Conservation (phyloP, 2,113 vertebrate species). For the Gyps fulvus region DNA sequence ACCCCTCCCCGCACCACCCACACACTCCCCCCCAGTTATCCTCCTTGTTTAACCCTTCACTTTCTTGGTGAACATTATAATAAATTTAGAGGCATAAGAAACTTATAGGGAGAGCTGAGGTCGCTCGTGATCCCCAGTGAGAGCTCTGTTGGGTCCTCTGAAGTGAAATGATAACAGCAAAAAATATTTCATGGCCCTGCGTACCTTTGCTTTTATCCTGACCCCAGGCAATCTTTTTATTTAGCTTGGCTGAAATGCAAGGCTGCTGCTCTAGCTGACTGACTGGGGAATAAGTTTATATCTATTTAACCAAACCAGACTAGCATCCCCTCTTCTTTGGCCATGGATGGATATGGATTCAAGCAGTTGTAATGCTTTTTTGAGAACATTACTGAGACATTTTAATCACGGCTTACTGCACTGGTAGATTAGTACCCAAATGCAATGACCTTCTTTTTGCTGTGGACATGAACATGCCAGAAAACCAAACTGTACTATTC, state of each 20-base stretch:
- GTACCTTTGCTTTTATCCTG: slow-evolving; percentile 65
- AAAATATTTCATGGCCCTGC: slow-evolving; percentile 42
- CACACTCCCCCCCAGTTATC: not conserved
- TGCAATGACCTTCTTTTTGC: slow-evolving; percentile 33
- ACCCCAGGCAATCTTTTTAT: slow-evolving; percentile 61
- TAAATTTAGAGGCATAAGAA: not conserved
- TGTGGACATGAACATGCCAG: slow-evolving; percentile 36
- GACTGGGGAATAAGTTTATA: slow-evolving; percentile 41
- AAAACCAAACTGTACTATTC: slow-evolving; percentile 29
- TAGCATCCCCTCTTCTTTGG: slow-evolving; percentile 4
- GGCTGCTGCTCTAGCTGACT: slow-evolving; percentile 41
- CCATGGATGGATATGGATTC: slow-evolving; percentile 43
- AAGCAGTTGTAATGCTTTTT: slow-evolving; percentile 40
- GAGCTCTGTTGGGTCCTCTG: not conserved
- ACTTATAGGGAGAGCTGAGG: slow-evolving; percentile 23
- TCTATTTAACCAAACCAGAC: slow-evolving; percentile 49
- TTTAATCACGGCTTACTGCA: slow-evolving; percentile 68
- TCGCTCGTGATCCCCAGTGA: not conserved
- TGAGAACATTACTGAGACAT: not conserved
- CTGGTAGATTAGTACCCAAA: slow-evolving; percentile 54
- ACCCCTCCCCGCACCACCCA: too few species aligned
- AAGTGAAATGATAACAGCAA: slow-evolving; percentile 25
- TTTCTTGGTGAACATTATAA: not conserved
- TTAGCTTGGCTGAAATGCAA: slow-evolving; percentile 50
- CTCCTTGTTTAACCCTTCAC: slow-evolving; percentile 19